Base-by-base conservation (phyloP, 2,797 vertebrate species). In the Chanos chanos region DNA sequence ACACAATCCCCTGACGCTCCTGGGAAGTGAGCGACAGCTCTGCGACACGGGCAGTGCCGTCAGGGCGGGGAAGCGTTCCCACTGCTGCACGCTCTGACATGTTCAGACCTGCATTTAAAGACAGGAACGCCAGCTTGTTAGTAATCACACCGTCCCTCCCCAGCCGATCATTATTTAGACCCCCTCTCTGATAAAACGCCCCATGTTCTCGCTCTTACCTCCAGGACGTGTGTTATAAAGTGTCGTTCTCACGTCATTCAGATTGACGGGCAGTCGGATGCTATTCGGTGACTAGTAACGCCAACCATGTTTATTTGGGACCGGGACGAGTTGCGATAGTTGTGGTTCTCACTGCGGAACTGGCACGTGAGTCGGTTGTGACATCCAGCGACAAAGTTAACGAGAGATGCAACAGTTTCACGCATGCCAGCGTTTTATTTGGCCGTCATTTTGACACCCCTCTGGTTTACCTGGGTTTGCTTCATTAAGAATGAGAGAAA, bases 31-130 rank as follows among this genome's bases (percentile, higher is more conserved):
- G 66, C 48, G 83, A 92, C 86, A 76, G 90, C 91, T 89, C 71
- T 89, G 89, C 4, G 90, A 90, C 81, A 90, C 78, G n/a, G 86
- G 83, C 76, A 91, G n/a, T 90, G 9, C 91, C 89, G 25, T 83
- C 21, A 47, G 90, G 85, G 7, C 89, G 65, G 88, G 66, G 76
- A 84, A 48, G 53, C 66, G 54, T 40, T 37, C 89, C 60, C 85
- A 83, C 41, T 77, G 86, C 68, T 74, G 39, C 77, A 83, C 85
- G 67, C 76, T 83, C 76, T 58, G 88, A 77, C 92, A 91, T 94
- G 82, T 70, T 67, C 53, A 63, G 53, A 70, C 78, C 75, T 79
- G 76, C 64, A 66, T 48, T 63, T 62, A 74, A 74, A 80, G 74
- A 77, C 76, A n/a, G n/a, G n/a, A 77, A 68, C 66, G 55, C 34